Base-by-base conservation (phyloP, 1,140 invertebrate genomes). In the Polypedilum pembai region DNA sequence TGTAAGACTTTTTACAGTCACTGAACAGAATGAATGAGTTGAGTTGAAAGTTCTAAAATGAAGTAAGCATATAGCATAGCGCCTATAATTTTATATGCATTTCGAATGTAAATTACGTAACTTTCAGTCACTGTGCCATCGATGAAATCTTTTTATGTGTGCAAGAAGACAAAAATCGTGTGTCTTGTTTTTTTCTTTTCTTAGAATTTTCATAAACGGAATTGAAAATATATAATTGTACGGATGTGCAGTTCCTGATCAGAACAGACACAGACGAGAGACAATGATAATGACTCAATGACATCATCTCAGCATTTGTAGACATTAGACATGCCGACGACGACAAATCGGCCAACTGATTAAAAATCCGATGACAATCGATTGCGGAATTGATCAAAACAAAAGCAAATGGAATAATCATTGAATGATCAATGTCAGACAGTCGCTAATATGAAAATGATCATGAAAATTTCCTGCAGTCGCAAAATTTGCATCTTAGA, bases 341-440 rank as follows among this genome's bases (percentile, higher is more conserved):
- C 45, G 12, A 4, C 8, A 33, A 33, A 56, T 56, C 45, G 12
- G 45, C 45, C 24, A 56, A 56, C 1, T 56, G 45, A 56, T 56
- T 18, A 69, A 18, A 18, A 17, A 20, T 69, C 17, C 65, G 17
- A 69, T 10, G 17, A 8, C 8, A 18, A 20, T 69, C 8, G 18
- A 18, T 20, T 69, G 65, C 65, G 65, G 65, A 69, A 69, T 69
- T 69, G 65, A 69, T 69, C 65, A 69, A 69, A 20, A 69, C 65
- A 69, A 18, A n/a, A 69, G 5, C 7, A 20, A 33, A 69, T 69
- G 65, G 18, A 69, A 56, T 56, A 33, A 33, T 33, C 24, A 33
- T 56, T 56, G n/a, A 56, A n/a, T 56, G 17, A 18, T 69, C 65
- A 69, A 69, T 69, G 65, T 69, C 65, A 21, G 17, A 20, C 65